Conservation (phyloP, 2,113 vertebrate genomes). For the Platanista minor region DNA sequence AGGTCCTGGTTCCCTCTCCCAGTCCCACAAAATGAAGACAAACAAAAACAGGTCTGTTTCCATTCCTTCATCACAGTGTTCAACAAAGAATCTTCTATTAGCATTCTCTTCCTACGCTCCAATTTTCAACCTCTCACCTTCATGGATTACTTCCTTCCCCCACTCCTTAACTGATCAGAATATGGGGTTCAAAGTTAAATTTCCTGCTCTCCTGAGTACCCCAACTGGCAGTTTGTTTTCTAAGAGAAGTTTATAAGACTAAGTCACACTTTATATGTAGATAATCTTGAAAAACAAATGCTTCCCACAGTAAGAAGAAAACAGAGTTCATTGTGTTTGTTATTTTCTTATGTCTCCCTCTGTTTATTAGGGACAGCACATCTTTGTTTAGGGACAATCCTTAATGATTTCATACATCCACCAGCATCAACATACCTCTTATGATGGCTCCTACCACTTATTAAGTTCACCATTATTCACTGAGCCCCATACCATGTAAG, state of each 20-base stretch:
- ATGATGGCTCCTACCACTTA: not conserved
- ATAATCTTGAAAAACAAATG: not conserved
- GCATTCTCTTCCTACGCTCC: not conserved
- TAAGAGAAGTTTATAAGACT: slow-evolving; percentile 10
- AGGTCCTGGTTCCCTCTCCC: not conserved
- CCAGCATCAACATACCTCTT: not conserved
- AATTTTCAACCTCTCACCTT: not conserved
- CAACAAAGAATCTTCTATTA: not conserved
- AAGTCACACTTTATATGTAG: not conserved
- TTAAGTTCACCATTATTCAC: not conserved
- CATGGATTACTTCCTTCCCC: not conserved
- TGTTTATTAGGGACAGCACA: not conserved
- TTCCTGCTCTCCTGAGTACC: not conserved
- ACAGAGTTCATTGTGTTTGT: not conserved
- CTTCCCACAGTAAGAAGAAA: not conserved
- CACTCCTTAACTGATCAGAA: not conserved
- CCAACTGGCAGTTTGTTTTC: not conserved
- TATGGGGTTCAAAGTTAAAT: not conserved
- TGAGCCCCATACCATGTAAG: not conserved
- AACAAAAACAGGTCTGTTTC: not conserved
- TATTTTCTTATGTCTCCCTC: not conserved
- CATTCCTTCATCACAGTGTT: not conserved
- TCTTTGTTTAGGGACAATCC: not conserved
- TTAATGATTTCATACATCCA: not conserved
- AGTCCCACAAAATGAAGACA: not conserved